Conservation (phyloP, 2,888 invertebrate genomes). For the Phragmatobia fuliginosa region DNA sequence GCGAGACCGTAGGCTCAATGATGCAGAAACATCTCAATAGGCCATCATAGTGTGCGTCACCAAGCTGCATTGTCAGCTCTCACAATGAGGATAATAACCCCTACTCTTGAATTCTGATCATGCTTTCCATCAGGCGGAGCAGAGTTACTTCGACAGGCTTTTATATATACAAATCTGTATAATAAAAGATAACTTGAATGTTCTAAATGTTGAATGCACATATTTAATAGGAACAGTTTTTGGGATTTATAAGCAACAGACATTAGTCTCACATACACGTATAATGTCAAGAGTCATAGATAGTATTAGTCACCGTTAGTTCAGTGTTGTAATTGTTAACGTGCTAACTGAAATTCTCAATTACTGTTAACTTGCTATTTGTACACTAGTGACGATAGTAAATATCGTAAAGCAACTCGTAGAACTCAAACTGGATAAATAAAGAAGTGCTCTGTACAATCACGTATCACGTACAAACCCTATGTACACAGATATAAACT, state of each 20-base stretch:
- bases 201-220: no score
- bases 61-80: no score
- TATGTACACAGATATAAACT: conserved; percentile 20
- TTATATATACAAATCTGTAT: no score
- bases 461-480: conserved; percentile 26
- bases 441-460: conserved; percentile 30
- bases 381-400: conserved; percentile 20
- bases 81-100: no score
- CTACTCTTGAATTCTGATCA: no score
- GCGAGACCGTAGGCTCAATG: no score
- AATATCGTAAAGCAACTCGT: conserved; percentile 17
- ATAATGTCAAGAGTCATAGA: conserved; percentile 30
- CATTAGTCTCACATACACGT: neutral
- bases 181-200: no score
- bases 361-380: conserved; percentile 7
- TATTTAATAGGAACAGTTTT: no score
- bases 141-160: no score
- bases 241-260: neutral
- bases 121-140: no score
- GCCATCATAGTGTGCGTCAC: no score
- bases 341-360: conserved; percentile 10
- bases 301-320: neutral
- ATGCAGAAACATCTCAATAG: no score
- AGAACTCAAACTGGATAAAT: conserved; percentile 38
- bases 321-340: neutral